These are phyloP conservation scores for Lamprologus tigripictilis DNA, from an alignment of 2,113 vertebrate genomes.

Conservation along the genomic window DNA sequence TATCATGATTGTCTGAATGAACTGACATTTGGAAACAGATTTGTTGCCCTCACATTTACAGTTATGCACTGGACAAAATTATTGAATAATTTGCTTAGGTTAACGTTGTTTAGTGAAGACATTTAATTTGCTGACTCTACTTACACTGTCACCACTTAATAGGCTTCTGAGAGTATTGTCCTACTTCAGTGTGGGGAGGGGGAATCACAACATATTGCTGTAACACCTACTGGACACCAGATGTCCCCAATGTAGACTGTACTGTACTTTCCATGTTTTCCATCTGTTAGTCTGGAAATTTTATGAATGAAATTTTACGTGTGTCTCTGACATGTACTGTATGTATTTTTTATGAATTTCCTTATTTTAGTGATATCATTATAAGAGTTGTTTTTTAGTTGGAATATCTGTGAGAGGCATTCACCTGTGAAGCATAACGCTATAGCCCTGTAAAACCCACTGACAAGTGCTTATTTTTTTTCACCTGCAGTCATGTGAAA, in stretches of 20 bases:
- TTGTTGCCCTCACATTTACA: not conserved
- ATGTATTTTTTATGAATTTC: not conserved
- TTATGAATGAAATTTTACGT: not conserved
- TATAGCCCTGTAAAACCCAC: not conserved
- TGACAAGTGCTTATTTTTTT: not conserved
- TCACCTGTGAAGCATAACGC: not conserved
- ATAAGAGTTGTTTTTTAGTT: not conserved
- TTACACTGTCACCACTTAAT: not conserved
- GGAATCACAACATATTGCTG: not conserved
- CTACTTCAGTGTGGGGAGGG: not conserved
- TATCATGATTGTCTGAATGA: not conserved
- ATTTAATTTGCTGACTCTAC: slow-evolving; percentile 15
- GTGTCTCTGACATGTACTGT: not conserved
- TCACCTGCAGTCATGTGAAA: not conserved
- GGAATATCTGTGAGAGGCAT: not conserved
- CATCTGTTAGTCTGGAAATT: not conserved
- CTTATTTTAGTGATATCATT: not conserved
- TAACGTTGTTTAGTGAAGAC: slow-evolving; percentile 1
- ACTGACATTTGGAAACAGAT: slow-evolving; percentile 13
- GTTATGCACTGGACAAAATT: not conserved
- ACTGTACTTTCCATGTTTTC: not conserved
- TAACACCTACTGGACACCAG: slow-evolving; percentile 15
- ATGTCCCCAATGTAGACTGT: not conserved
- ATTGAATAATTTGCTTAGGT: not conserved
- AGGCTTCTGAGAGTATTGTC: not conserved